phyloP scores from a whole-genome alignment of 2,113 vertebrate genomes.

The Merops nubicus region DNA sequence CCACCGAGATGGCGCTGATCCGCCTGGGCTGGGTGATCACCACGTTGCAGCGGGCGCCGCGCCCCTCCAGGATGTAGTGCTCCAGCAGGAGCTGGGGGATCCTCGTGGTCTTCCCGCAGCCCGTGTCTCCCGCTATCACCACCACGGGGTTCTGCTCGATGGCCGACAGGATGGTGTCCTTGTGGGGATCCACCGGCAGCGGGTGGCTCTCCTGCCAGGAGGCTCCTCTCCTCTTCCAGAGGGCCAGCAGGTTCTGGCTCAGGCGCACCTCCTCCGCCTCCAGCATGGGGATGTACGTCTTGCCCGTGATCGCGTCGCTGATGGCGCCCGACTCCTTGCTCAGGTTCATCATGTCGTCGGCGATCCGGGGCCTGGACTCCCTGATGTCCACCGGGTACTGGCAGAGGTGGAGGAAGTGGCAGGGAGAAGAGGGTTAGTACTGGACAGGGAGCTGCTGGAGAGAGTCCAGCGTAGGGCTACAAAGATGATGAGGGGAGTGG shows the following conservation, averaged over 20 bases:
- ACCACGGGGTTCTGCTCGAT: slow-evolving; percentile 86
- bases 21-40: slow-evolving; percentile 93
- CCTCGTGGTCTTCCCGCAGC: slow-evolving; percentile 95
- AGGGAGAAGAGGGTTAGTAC: background rate
- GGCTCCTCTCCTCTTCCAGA: slow-evolving; percentile 81
- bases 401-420: background rate
- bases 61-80: slow-evolving; percentile 78
- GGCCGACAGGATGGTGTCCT: slow-evolving; percentile 82
- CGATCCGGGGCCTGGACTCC: slow-evolving; percentile 71
- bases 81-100: slow-evolving; percentile 94
- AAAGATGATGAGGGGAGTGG: too few species aligned
- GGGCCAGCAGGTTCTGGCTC: slow-evolving; percentile 77
- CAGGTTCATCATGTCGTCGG: slow-evolving; percentile 77
- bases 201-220: slow-evolving; percentile 68
- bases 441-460: too few species aligned
- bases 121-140: slow-evolving; percentile 92
- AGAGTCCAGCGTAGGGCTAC: too few species aligned
- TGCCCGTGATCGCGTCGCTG: slow-evolving; percentile 88
- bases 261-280: slow-evolving; percentile 73
- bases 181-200: slow-evolving; percentile 88
- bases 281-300: slow-evolving; percentile 78
- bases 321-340: slow-evolving; percentile 72
- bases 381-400: slow-evolving; percentile 84
- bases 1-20: slow-evolving; percentile 95
- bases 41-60: slow-evolving; percentile 88